Evolutionary conservation across 2,113 vertebrate species (phyloP).

Genomic region (Scartelaos histophorus): DNA sequence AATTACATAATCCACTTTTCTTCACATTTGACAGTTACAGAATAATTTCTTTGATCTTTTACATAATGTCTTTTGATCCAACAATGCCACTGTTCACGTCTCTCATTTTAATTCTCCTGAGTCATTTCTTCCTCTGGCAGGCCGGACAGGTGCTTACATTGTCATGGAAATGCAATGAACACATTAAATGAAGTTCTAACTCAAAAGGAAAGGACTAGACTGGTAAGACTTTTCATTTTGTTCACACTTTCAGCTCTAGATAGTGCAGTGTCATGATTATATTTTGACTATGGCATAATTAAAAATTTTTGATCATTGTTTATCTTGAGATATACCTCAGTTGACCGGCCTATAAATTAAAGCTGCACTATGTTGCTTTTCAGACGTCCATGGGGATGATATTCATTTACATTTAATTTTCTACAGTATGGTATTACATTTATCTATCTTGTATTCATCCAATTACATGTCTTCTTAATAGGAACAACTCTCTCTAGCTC

Average conservation of each 20-base stretch:
- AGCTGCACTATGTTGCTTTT: no score
- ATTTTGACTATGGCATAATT: not conserved
- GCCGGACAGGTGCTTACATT: not conserved
- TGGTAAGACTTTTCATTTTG: not conserved
- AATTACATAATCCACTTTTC: constrained; percentile 4
- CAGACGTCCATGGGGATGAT: no score
- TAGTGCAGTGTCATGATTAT: not conserved
- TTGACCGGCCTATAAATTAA: not conserved
- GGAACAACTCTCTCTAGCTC: no score
- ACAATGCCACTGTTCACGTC: not conserved
- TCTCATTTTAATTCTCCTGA: not conserved
- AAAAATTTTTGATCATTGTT: not conserved
- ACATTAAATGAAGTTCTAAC: not conserved
- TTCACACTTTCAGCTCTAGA: not conserved
- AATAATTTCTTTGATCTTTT: constrained; percentile 13
- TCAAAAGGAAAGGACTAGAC: not conserved
- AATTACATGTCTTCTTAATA: no score
- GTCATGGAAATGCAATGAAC: not conserved
- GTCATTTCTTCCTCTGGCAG: not conserved
- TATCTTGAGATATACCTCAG: not conserved
- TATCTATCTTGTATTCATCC: no score
- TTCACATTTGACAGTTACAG: constrained; percentile 6
- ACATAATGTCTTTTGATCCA: constrained; percentile 20
- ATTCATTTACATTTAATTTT: no score
- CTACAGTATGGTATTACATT: no score